Evolutionary conservation across 2,113 vertebrate species (phyloP).

Genomic region (Isurus oxyrinchus): DNA sequence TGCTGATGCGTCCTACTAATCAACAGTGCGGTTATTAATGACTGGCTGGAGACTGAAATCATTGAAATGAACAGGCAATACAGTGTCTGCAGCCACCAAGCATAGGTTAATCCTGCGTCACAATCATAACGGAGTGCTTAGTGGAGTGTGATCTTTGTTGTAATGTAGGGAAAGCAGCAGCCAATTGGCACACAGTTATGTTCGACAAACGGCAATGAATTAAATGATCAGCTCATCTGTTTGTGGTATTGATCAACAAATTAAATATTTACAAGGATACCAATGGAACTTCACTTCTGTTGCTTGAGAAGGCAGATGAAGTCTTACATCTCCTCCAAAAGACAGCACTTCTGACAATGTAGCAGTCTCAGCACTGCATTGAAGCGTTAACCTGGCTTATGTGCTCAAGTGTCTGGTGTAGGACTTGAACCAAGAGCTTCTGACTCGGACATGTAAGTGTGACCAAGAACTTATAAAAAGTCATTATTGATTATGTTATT

Average conservation of each 20-base stretch:
- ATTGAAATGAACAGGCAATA: too few relatives aligned
- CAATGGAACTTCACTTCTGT: not conserved
- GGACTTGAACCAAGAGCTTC: not conserved
- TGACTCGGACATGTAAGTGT: not conserved
- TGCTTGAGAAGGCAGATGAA: not conserved
- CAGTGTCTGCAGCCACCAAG: too few relatives aligned
- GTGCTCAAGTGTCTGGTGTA: not conserved
- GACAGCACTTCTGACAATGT: not conserved
- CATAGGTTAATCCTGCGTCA: too few relatives aligned
- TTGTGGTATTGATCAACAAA: not conserved
- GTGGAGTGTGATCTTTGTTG: not conserved
- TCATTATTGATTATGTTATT: too few relatives aligned
- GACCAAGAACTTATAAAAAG: not conserved
- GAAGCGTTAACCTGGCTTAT: not conserved
- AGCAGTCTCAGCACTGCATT: not conserved
- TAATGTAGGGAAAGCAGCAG: not conserved
- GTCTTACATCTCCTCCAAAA: not conserved
- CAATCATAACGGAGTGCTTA: not conserved
- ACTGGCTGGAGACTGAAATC: too few relatives aligned
- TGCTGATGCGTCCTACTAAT: too few relatives aligned
- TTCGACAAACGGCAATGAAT: not conserved
- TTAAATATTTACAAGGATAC: not conserved
- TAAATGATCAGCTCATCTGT: not conserved
- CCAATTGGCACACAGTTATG: not conserved
- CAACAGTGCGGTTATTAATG: too few relatives aligned